Base-by-base conservation (phyloP, 2,113 vertebrate genomes). In the Bettongia penicillata region DNA sequence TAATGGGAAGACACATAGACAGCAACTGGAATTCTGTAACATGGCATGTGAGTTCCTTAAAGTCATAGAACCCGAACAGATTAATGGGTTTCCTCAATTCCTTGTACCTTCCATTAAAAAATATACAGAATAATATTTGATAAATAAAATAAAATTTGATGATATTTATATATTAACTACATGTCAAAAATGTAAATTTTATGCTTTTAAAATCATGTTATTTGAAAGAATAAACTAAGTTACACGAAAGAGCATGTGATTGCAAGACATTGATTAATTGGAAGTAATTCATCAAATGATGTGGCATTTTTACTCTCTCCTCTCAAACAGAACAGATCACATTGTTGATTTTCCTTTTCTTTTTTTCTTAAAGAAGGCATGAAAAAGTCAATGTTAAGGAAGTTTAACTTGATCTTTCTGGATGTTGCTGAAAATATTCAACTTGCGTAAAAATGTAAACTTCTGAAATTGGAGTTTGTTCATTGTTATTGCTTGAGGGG, bases 101-200 rank as follows among this genome's bases (percentile, higher is more conserved):
- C 97, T 96, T 53, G 95, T 96, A 97, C 94, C 95, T 94, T 97
- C 93, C 95, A 57, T 97, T 97, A 97, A 97, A 94, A 51, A 96
- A 55, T 19, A 37, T 93, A 97, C 95, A 7, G 37, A 5, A 93
- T 51, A 94, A 91, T 90, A 89, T n/a, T n/a, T n/a, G n/a, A n/a
- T n/a, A n/a, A n/a, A n/a, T n/a, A n/a, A n/a, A n/a, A 96, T 95
- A 98, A 98, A 97, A 93, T 97, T 94, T 93, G 93, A 98, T 96
- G 90, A 95, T 92, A 96, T 92, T 90, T 94, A 89, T 96, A 95
- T 93, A 97, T 91, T 94, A 90, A 26, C 77, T 55, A 93, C n/a
- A 95, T 97, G 92, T 53, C 77, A 95, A 96, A 96, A 96, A 93
- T 19, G 22, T 91, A 57, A 8, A 90, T 92, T 95, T 96, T 50